Evolutionary conservation across 2,888 invertebrate genomes (phyloP), one percentile per base, ranked within the genome.

Genomic region (Melanotus villosus): DNA sequence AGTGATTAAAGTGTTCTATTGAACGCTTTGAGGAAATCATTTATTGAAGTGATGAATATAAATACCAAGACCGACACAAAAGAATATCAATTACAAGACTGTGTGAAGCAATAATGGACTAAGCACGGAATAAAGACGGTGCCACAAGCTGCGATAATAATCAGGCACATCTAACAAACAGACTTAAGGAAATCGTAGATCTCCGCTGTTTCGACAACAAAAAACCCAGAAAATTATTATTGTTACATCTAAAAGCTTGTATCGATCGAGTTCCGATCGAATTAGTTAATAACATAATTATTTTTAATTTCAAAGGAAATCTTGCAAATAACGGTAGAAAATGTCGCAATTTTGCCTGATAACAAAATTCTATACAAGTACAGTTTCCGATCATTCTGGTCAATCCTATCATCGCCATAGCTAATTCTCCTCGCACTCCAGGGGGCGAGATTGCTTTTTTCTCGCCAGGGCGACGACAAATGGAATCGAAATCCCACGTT

Each of bases 401-500:
- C 71, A 60, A 70, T 71, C 69, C 67, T 66, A 71, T 65, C 75
- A 74, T 76, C 77, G 75, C 77, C 77, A 63, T 68, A 63, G 71
- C 74, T 68, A 76, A 77, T 77, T 72, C 73, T 73, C 73, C 75
- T 73, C 75, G 77, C 79, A 59, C 77, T 50, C 65, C 72, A 72
- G 77, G 78, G 73, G 76, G 65, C 73, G 74, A 75, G 75, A 77
- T 78, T 76, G 74, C 75, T 76, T 73, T 73, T 72, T 54, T 47
- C 69, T n/a, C n/a, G n/a, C n/a, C n/a, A n/a, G n/a, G n/a, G n/a
- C n/a, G n/a, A n/a, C 57, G 26, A 26, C 65, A 77, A 79, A 79
- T 77, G 76, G 70, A 79, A 76, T 74, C 74, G 74, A 72, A 26
- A 73, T 74, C 75, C 72, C 74, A 72, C 71, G 76, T 75, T 79